These are phyloP conservation scores for Psilanteris sp. DNA, from an alignment of 1,140 invertebrate genomes.

Conservation along the genomic window DNA sequence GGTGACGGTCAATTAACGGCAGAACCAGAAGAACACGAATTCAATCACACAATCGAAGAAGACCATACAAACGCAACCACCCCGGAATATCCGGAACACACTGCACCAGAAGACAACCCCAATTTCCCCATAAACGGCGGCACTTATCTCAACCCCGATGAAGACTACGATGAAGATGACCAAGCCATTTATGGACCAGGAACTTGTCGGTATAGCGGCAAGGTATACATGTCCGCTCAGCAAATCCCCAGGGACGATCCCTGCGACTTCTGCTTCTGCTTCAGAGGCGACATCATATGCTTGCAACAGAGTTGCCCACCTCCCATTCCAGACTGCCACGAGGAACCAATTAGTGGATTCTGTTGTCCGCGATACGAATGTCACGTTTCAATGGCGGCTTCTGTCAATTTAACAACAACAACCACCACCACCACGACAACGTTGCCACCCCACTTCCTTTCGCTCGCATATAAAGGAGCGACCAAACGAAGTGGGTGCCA, in stretches of 20 bases:
- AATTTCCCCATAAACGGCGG: constrained; percentile 73
- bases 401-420: constrained; percentile 88
- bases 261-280: constrained; percentile 98
- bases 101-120: constrained; percentile 67
- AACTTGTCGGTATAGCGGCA: constrained; percentile 93
- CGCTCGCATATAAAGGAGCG: constrained; percentile 87
- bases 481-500: constrained; percentile 89
- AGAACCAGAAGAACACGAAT: constrained; percentile 54
- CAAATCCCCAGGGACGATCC: constrained; percentile 96
- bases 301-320: constrained; percentile 96
- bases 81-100: constrained; percentile 70
- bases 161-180: constrained; percentile 86
- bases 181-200: constrained; percentile 89
- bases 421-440: constrained; percentile 93
- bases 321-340: constrained; percentile 92
- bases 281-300: constrained; percentile 96
- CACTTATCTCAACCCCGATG: constrained; percentile 75
- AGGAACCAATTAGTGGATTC: constrained; percentile 94
- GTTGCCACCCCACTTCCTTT: constrained; percentile 88
- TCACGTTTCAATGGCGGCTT: constrained; percentile 90
- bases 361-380: constrained; percentile 97
- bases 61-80: constrained; percentile 34
- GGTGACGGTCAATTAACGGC: constrained; percentile 53
- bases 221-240: constrained; percentile 95
- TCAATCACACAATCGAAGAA: constrained; percentile 43